Conservation (phyloP, 2,113 vertebrate species). For the Tachysurus fulvidraco region DNA sequence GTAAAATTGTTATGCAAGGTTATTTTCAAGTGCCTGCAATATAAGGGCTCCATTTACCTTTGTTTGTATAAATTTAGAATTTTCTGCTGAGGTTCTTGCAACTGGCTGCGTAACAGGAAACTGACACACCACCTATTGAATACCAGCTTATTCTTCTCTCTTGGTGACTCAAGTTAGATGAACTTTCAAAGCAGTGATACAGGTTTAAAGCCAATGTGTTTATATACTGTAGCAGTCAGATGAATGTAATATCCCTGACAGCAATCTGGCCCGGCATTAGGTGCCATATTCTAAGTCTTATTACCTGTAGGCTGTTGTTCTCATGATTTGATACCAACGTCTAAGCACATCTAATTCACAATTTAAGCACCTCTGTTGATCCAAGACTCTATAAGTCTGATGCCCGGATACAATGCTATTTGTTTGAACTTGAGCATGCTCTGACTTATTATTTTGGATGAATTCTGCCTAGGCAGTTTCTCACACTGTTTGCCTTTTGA, state of each 20-base stretch:
- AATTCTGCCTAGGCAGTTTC: background rate
- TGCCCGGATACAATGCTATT: background rate
- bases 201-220: background rate
- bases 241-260: background rate
- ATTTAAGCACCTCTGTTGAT: background rate
- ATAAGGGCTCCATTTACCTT: background rate
- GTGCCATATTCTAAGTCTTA: background rate
- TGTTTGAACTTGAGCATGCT: background rate
- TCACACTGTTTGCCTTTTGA: background rate
- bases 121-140: background rate
- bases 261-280: background rate
- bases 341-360: background rate
- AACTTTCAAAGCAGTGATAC: background rate
- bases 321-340: background rate
- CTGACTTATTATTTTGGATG: background rate
- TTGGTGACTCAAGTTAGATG: too few relatives aligned
- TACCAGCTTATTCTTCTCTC: background rate
- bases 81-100: background rate
- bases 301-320: background rate
- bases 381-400: background rate
- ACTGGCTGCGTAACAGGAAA: background rate
- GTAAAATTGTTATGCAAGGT: background rate
- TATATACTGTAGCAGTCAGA: background rate
- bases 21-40: constrained; percentile 20
- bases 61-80: background rate